Percentiles rank a stretch among this genome's conserved stretches.
phyloP scores from a whole-genome alignment of 2,113 vertebrate genomes.

The Amblyornis subalaris region DNA sequence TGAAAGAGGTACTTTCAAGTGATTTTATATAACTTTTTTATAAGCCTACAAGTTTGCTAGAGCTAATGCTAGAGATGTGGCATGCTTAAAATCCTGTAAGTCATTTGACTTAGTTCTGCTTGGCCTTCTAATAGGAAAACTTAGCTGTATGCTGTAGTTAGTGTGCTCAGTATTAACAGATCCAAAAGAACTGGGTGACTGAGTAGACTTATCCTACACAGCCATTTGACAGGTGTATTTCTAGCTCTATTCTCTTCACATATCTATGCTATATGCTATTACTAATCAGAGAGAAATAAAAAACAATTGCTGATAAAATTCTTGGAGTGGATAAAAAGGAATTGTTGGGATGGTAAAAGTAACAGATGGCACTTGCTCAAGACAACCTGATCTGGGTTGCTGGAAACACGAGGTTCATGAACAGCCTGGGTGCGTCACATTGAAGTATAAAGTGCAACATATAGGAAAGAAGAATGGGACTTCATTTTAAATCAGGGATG shows the following conservation, averaged over 20 bases:
- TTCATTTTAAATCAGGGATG: not conserved
- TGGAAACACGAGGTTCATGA: not conserved
- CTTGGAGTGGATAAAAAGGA: not conserved
- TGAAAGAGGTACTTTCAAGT: not conserved
- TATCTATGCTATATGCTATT: not conserved
- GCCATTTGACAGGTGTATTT: not conserved
- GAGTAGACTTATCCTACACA: not conserved
- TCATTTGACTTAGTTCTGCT: not conserved
- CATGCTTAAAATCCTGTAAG: not conserved
- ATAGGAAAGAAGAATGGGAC: not conserved
- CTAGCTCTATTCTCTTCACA: not conserved
- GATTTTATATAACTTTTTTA: not conserved
- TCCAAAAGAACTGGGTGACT: not conserved
- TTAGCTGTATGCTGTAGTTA: not conserved
- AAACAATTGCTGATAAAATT: not conserved
- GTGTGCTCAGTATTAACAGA: not conserved
- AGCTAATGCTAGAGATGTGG: not conserved
- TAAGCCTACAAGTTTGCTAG: not conserved
- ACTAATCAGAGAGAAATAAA: not conserved
- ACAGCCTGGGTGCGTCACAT: not conserved
- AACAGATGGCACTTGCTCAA: not conserved
- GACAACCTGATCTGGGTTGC: not conserved
- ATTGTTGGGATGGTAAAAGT: not conserved
- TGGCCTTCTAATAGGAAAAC: not conserved
- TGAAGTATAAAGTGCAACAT: not conserved